These are phyloP conservation scores for Ctenopoma multispine DNA, from an alignment of 2,797 vertebrate genomes.

Conservation along the genomic window DNA sequence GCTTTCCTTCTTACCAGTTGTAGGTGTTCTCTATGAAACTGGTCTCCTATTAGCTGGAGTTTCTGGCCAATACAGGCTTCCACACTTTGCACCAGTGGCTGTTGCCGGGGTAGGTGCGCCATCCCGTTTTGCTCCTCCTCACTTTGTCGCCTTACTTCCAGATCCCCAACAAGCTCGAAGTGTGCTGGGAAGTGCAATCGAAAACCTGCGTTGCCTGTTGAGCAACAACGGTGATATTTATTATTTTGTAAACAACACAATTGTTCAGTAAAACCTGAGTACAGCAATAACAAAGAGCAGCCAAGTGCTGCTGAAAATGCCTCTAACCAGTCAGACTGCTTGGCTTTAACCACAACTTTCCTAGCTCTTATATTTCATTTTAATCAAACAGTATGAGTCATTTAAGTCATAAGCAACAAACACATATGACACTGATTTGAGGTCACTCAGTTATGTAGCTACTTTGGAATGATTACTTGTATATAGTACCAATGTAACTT, in stretches of 20 bases:
- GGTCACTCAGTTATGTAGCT: slow-evolving; percentile 39
- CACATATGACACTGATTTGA: slow-evolving; percentile 28
- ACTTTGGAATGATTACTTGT: slow-evolving; percentile 53
- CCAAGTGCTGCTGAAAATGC: slow-evolving; percentile 15
- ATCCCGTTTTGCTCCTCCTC: slow-evolving; percentile 66
- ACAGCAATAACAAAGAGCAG: slow-evolving; percentile 21
- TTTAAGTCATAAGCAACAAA: slow-evolving; percentile 31
- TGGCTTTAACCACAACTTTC: slow-evolving; percentile 40
- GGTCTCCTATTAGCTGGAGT: slow-evolving; percentile 87
- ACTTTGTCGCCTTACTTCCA: slow-evolving; percentile 59
- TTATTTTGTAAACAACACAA: slow-evolving; percentile 45
- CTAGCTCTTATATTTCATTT: slow-evolving; percentile 26
- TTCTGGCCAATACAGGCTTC: slow-evolving; percentile 86
- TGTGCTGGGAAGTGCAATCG: slow-evolving; percentile 82
- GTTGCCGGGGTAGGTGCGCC: slow-evolving; percentile 69
- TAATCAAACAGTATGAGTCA: slow-evolving; percentile 24
- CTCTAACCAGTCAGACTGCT: slow-evolving; percentile 13
- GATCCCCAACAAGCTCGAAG: slow-evolving; percentile 75
- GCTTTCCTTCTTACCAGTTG: slow-evolving; percentile 80
- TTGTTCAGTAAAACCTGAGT: slow-evolving; percentile 15
- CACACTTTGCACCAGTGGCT: slow-evolving; percentile 68
- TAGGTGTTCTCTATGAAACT: slow-evolving; percentile 86
- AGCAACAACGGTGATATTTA: slow-evolving; percentile 51
- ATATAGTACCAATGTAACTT: slow-evolving; percentile 52
- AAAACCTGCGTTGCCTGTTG: slow-evolving; percentile 85